Conservation (phyloP, 23 tunicate species). For the Styela clava region DNA sequence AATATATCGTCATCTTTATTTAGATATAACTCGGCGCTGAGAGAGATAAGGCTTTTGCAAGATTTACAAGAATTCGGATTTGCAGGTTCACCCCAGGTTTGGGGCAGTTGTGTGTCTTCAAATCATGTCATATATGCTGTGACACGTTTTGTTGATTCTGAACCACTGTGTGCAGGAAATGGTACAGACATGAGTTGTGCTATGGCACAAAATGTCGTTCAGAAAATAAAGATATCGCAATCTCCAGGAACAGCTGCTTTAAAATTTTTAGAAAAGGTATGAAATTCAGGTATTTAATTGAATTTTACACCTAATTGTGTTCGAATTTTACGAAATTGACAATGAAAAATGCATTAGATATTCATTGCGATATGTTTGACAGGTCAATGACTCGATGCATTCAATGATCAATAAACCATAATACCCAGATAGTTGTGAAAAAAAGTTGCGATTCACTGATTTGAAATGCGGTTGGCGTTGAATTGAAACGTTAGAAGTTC, state of each 20-base stretch:
- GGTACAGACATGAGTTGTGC: slow-evolving; percentile 53
- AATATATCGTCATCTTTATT: too few species aligned
- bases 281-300: too few species aligned
- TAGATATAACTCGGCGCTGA: slow-evolving; percentile 64
- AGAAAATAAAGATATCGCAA: neutral
- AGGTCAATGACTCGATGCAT: too few species aligned
- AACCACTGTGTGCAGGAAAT: slow-evolving; percentile 47
- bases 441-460: too few species aligned
- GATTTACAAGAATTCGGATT: slow-evolving; percentile 14
- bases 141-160: slow-evolving; percentile 37
- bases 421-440: too few species aligned
- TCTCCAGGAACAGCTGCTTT: slow-evolving; percentile 21
- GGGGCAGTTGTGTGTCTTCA: slow-evolving; percentile 41
- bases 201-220: slow-evolving; percentile 27
- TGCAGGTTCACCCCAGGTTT: slow-evolving; percentile 49
- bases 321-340: too few species aligned
- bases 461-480: too few species aligned
- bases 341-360: too few species aligned
- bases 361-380: too few species aligned
- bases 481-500: too few species aligned
- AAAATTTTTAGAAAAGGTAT: slow-evolving; percentile 48
- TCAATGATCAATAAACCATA: too few species aligned
- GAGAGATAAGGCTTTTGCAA: slow-evolving; percentile 49
- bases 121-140: slow-evolving; percentile 41
- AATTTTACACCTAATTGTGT: too few species aligned